phyloP scores from a whole-genome alignment of 2,113 vertebrate species.

The Gymnobelideus leadbeateri region DNA sequence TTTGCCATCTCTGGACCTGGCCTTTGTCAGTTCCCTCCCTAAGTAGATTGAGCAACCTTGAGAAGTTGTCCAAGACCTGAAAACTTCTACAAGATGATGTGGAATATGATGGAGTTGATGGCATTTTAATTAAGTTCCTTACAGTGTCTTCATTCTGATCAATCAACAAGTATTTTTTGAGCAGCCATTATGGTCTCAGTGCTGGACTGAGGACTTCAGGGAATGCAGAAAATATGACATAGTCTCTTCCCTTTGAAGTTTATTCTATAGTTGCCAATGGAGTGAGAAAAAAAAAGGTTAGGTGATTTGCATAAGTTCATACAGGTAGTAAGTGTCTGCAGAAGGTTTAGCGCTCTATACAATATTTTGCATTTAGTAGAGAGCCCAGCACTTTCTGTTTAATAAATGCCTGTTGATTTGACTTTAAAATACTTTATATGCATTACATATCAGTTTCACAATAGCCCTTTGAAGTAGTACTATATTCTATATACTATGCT shows the following conservation, averaged over 20 bases:
- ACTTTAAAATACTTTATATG: background rate
- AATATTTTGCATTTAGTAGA: background rate
- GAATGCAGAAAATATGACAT: background rate
- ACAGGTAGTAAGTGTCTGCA: background rate
- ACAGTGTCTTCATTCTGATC: slow-evolving; percentile 1
- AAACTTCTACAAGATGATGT: background rate
- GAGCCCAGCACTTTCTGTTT: background rate
- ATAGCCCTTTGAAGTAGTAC: background rate
- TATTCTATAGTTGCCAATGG: background rate
- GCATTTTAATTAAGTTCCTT: slow-evolving; percentile 21
- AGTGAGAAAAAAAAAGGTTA: background rate
- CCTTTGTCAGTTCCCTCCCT: slow-evolving; percentile 25
- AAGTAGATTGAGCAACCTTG: background rate
- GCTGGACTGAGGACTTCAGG: background rate
- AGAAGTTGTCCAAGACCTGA: slow-evolving; percentile 21
- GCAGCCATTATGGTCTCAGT: background rate
- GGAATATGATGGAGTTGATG: background rate
- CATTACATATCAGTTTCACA: background rate
- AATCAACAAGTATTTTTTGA: background rate
- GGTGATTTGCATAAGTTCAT: background rate
- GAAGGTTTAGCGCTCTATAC: background rate
- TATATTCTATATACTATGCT: background rate
- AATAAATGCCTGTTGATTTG: background rate
- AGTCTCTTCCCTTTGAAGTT: background rate
- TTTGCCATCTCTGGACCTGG: background rate